These are phyloP conservation scores for Pocillopora grandis DNA, from an alignment of 92 coral and sea anemone species.

Conservation along the genomic window DNA sequence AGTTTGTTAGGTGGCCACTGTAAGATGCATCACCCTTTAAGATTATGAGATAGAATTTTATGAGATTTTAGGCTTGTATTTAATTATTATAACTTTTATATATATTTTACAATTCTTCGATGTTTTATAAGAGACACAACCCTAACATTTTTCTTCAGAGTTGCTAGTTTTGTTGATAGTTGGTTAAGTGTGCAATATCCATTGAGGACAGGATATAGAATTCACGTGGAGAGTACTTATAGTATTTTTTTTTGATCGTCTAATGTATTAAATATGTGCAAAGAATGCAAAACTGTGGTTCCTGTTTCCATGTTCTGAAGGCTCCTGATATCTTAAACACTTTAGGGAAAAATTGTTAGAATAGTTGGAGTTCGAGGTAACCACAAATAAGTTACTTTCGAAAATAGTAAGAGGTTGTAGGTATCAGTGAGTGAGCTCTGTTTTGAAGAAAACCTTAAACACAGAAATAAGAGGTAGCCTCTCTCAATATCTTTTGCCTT, in stretches of 20 bases:
- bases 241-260: slow-evolving; percentile 8
- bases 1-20: not conserved
- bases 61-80: too few relatives aligned
- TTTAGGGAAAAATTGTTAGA: not conserved
- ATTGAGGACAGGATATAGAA: too few relatives aligned
- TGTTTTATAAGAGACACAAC: slow-evolving; percentile 9
- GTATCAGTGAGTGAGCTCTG: not conserved
- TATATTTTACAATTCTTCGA: not conserved
- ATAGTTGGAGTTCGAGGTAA: slow-evolving; percentile 18
- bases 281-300: slow-evolving; percentile 16
- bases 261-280: slow-evolving; percentile 3
- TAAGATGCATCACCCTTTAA: too few relatives aligned
- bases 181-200: not conserved
- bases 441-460: too few relatives aligned
- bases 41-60: too few relatives aligned
- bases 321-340: slow-evolving; percentile 19
- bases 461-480: not conserved
- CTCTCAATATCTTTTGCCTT: not conserved
- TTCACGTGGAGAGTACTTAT: slow-evolving; percentile 5
- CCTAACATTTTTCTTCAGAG: not conserved
- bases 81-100: too few relatives aligned
- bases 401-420: slow-evolving; percentile 1
- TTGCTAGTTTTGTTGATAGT: slow-evolving; percentile 18
- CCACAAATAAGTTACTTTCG: not conserved
- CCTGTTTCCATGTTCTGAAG: slow-evolving; percentile 24